Conservation (phyloP, 2,113 vertebrate genomes). For the Lipophrys pholis region DNA sequence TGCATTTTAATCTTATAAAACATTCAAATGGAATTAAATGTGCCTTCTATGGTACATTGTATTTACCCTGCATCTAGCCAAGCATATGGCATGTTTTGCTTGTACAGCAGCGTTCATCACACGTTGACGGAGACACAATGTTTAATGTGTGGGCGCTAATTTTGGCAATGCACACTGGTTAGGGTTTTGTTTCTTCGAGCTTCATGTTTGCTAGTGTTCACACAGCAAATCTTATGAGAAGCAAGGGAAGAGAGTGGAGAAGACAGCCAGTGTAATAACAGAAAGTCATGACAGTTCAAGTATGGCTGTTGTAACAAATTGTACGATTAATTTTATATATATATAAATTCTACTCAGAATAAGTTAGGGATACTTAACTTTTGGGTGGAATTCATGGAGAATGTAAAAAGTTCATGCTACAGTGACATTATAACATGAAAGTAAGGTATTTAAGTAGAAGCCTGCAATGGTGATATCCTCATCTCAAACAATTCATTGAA, state of each 20-base stretch:
- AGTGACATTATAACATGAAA: too few relatives aligned
- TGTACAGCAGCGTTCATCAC: constrained; percentile 57
- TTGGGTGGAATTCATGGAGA: too few relatives aligned
- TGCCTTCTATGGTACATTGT: constrained; percentile 64
- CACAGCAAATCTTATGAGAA: constrained; percentile 63
- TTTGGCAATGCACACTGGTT: constrained; percentile 73
- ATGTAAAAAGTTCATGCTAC: too few relatives aligned
- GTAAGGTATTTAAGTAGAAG: too few relatives aligned
- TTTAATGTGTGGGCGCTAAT: constrained; percentile 76
- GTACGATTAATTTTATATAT: too few relatives aligned
- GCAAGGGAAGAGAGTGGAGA: constrained; percentile 41
- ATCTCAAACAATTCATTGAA: too few relatives aligned
- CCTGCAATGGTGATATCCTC: too few relatives aligned
- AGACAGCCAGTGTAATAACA: constrained; percentile 25
- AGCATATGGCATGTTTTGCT: constrained; percentile 52
- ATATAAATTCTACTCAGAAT: too few relatives aligned
- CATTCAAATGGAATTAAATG: constrained; percentile 72
- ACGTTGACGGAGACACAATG: constrained; percentile 69
- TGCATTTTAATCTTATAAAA: constrained; percentile 66
- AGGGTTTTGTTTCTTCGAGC: constrained; percentile 67
- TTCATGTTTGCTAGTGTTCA: constrained; percentile 65
- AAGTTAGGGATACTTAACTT: too few relatives aligned
- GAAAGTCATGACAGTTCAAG: constrained; percentile 34
- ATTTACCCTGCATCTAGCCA: constrained; percentile 61
- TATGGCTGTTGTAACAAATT: too few relatives aligned